These are phyloP conservation scores for Rhinolophus sinicus DNA, from an alignment of 2,113 vertebrate genomes.

Conservation along the genomic window DNA sequence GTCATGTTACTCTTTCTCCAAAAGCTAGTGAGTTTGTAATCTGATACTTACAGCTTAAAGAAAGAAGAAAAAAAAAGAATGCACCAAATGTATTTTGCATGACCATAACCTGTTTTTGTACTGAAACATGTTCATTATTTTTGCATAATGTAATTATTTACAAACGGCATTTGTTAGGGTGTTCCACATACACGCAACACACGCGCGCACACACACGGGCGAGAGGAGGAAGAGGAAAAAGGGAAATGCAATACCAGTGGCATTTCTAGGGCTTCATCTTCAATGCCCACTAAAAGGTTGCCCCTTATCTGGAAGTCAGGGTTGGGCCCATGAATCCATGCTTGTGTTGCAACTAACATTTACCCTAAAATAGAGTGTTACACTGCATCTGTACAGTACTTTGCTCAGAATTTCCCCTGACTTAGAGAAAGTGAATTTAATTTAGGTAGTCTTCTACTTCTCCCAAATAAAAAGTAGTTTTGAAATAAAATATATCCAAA, in stretches of 20 bases:
- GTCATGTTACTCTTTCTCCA: not conserved
- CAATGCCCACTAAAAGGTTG: not conserved
- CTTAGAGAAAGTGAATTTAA: not conserved
- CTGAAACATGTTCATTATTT: not conserved
- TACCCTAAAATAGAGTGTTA: not conserved
- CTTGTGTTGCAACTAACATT: not conserved
- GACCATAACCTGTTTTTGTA: not conserved
- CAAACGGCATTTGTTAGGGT: not conserved
- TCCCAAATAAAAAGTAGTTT: not conserved
- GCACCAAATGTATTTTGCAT: not conserved
- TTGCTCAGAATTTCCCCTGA: not conserved
- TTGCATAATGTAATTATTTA: not conserved
- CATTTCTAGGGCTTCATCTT: not conserved
- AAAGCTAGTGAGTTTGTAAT: not conserved
- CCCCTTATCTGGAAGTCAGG: not conserved
- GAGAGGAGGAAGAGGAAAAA: not conserved
- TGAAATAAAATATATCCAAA: not conserved
- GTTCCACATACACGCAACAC: not conserved
- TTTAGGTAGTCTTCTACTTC: not conserved
- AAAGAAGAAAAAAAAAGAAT: not conserved
- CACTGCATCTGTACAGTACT: not conserved
- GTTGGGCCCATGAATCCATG: not conserved
- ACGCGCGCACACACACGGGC: too few species aligned
- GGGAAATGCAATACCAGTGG: too few species aligned
- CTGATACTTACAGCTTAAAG: not conserved